Evolutionary conservation across 2,113 vertebrate species (phyloP).

Genomic region (Pangasianodon gigas): DNA sequence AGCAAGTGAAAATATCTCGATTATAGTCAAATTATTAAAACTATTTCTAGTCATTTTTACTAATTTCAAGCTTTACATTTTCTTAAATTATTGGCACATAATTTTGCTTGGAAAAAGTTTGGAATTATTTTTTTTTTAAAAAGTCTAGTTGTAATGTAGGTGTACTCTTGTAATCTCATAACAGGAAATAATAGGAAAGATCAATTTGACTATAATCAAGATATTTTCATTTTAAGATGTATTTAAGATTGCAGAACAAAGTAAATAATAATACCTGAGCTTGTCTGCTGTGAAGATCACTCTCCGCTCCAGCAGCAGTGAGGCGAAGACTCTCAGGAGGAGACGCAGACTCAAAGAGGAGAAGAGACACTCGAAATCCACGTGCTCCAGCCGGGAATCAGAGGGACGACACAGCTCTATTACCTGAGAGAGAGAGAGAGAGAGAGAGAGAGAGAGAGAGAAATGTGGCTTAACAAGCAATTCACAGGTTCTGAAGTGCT

Average conservation of each 20-base stretch:
- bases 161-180: too few relatives aligned
- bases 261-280: constrained; percentile 80
- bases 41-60: background rate
- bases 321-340: constrained; percentile 88
- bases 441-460: constrained; percentile 9
- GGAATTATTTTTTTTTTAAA: too few relatives aligned
- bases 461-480: background rate
- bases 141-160: too few relatives aligned
- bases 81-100: background rate
- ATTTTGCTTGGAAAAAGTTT: background rate
- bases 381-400: constrained; percentile 93
- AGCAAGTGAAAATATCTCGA: background rate
- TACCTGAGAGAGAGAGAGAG: constrained; percentile 71
- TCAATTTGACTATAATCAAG: background rate
- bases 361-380: constrained; percentile 93
- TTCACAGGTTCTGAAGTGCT: background rate
- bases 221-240: background rate
- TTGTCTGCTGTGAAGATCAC: constrained; percentile 95
- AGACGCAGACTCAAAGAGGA: constrained; percentile 85
- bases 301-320: constrained; percentile 89
- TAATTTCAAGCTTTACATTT: background rate
- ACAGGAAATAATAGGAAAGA: background rate
- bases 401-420: constrained; percentile 90
- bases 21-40: background rate
- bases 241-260: background rate